phyloP scores from a whole-genome alignment of 2,888 invertebrate genomes.

The Torymus auratus region DNA sequence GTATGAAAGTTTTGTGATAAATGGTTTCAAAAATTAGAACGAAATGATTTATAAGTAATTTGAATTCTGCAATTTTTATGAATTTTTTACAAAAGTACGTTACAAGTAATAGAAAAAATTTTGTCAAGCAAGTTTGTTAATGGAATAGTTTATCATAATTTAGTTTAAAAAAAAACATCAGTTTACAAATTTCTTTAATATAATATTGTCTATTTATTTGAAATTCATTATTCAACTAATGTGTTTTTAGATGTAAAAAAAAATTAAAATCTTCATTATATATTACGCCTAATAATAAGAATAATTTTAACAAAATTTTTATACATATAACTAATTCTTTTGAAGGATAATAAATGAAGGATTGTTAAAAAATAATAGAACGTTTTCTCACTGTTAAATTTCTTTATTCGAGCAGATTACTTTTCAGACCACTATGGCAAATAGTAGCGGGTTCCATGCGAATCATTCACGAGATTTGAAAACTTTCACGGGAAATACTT shows the following conservation, averaged over 20 bases:
- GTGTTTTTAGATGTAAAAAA: not conserved
- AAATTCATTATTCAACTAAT: not conserved
- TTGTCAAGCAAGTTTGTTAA: not conserved
- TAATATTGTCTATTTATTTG: not conserved
- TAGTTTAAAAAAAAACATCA: no score
- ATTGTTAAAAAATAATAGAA: slow-evolving; percentile 19
- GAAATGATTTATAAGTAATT: not conserved
- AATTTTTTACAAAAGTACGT: slow-evolving; percentile 28
- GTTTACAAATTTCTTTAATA: not conserved
- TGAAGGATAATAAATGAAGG: slow-evolving; percentile 33
- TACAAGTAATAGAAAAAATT: not conserved
- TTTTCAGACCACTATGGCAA: slow-evolving; percentile 69
- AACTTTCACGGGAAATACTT: slow-evolving; percentile 35
- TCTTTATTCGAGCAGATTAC: slow-evolving; percentile 60
- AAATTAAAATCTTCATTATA: not conserved
- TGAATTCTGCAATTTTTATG: slow-evolving; percentile 4
- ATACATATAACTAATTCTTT: slow-evolving; percentile 10
- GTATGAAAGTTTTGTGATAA: slow-evolving; percentile 32
- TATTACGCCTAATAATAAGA: not conserved
- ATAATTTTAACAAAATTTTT: no score
- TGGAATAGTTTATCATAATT: no score
- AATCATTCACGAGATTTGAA: slow-evolving; percentile 59
- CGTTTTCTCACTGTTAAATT: slow-evolving; percentile 42
- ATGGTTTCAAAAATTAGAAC: not conserved
- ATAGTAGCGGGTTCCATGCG: slow-evolving; percentile 67